Conservation (phyloP, 2,113 vertebrate species). For the Rhizomys pruinosus region DNA sequence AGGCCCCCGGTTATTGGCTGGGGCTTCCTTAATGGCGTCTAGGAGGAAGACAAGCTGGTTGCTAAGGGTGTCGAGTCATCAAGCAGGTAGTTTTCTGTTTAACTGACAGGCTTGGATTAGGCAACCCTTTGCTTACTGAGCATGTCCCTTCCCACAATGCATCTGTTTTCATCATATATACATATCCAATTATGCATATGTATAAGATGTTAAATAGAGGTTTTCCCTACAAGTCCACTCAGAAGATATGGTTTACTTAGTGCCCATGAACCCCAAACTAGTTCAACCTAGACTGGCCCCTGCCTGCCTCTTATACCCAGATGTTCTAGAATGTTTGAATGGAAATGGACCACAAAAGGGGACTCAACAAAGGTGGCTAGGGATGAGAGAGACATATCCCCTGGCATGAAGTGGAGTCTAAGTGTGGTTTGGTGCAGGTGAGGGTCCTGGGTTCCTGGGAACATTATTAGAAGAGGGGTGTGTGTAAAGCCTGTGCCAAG, state of each 20-base stretch:
- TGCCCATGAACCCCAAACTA: background rate
- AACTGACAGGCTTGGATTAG: background rate
- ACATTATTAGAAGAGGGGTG: too few relatives aligned
- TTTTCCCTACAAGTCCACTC: background rate
- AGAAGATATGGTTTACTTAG: background rate
- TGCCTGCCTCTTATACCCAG: background rate
- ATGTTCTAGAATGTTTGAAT: background rate
- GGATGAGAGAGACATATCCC: background rate
- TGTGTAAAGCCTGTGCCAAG: too few relatives aligned
- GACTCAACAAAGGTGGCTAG: too few relatives aligned
- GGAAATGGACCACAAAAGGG: background rate
- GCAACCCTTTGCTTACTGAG: background rate
- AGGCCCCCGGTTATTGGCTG: background rate
- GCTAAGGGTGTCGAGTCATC: background rate
- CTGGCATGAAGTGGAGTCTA: background rate
- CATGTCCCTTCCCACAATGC: too few relatives aligned
- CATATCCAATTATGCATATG: too few relatives aligned
- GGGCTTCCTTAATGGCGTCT: background rate
- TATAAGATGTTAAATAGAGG: background rate
- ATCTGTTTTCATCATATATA: background rate
- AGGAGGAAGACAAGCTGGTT: background rate
- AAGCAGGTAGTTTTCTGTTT: background rate
- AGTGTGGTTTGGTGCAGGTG: background rate
- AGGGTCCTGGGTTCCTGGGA: background rate
- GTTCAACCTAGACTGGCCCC: background rate